Percentiles rank a stretch among this genome's conserved stretches.
These are phyloP conservation scores for Cataglyphis livida DNA, from an alignment of 2,888 invertebrate genomes.

Conservation along the genomic window DNA sequence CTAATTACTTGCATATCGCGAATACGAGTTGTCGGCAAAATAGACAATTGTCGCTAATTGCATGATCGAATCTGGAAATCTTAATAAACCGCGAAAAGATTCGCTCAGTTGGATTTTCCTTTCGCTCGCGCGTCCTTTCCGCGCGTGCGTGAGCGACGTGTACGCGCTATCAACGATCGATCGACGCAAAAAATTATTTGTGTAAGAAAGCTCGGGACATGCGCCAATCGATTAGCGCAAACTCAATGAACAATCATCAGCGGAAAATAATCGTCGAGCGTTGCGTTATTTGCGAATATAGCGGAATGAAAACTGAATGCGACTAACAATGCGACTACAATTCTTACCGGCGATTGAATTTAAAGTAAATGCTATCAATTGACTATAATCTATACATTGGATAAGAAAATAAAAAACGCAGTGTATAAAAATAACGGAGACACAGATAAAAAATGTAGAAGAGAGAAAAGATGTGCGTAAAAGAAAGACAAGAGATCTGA, in stretches of 20 bases:
- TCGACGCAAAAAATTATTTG: constrained; percentile 19
- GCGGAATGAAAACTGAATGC: not conserved
- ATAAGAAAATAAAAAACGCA: not conserved
- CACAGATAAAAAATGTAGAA: not conserved
- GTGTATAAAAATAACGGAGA: not conserved
- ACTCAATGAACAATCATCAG: constrained; percentile 31
- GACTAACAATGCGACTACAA: not conserved
- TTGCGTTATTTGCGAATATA: constrained; percentile 27
- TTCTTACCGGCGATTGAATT: constrained; percentile 31
- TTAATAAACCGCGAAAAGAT: constrained; percentile 72
- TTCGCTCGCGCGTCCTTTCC: constrained; percentile 15
- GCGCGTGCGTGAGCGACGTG: constrained; percentile 20
- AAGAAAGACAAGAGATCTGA: not conserved
- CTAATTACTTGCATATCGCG: constrained; percentile 72
- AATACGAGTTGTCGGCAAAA: constrained; percentile 70
- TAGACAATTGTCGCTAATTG: constrained; percentile 76
- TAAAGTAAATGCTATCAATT: constrained; percentile 34
- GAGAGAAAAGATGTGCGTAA: not conserved
- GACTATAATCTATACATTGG: constrained; percentile 23
- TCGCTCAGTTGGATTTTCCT: not conserved
- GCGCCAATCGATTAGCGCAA: constrained; percentile 37
- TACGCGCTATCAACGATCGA: constrained; percentile 23
- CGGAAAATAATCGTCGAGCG: constrained; percentile 35
- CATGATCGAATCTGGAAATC: constrained; percentile 68
- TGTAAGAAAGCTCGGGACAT: constrained; percentile 28